Evolutionary conservation across 1,140 invertebrate genomes (phyloP), one percentile per base, ranked within the genome.

Genomic region (Scaptomyza hsui): DNA sequence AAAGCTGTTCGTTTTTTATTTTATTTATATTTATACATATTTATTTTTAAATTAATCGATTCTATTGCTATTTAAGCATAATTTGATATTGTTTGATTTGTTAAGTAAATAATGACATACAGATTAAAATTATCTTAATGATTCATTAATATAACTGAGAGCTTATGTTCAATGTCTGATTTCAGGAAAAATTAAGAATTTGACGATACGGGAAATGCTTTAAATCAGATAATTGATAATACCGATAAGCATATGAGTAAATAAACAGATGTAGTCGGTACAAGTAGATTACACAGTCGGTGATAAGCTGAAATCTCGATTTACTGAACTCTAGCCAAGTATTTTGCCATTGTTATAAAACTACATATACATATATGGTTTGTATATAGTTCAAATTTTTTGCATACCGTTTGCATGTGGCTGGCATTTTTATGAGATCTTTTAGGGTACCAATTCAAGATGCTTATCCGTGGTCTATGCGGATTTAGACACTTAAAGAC

Each of bases 341-440:
- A 10, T 12, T 60, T 67, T 35, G 29, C 18, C 42, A 48, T 44
- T 48, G 16, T 35, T 9, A 7, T 12, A 10, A 2, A 26, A 26
- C 1, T 12, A 49, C 41, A 21, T 16, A 26, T 49, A 4, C 13
- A 49, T 49, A 21, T 29, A 24, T 41, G 18, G 24, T 9, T 19
- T 48, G 29, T 53, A 35, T 61, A 10, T 19, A 48, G 26, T 52
- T 13, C 35, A 69, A 56, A 62, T 73, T 72, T 21, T 32, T 59
- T 16, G 15, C 18, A 49, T 37, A 24, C n/a, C 32, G 9, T 26
- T 52, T 53, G 26, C n/a, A 52, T 52, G 19, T 16, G 10, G 9
- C 10, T 70, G 79, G 68, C 75, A 51, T 39, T 57, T 81, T 82
- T 82, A 83, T 85, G 65, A 65, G 64, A 63, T 65, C 49, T 73